Evolutionary conservation across 2,797 vertebrate species (phyloP), one percentile per base, ranked within the genome.

Genomic region (Acrossocheilus fasciatus): DNA sequence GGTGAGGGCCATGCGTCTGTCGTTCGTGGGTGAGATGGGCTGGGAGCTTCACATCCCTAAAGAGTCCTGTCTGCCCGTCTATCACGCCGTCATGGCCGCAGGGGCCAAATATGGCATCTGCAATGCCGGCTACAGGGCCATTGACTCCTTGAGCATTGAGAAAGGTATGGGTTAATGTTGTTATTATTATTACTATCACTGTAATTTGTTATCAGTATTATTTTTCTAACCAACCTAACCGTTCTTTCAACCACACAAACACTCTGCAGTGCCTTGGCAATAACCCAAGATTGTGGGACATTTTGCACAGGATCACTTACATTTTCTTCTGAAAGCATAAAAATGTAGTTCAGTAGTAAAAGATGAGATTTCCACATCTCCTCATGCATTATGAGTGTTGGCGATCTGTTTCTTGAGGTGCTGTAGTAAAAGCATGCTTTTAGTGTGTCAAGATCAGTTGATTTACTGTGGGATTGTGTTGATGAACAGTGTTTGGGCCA

Each of bases 81-180:
- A 99, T 92, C 91, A n/a, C 0, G 96, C 97, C 0, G 95, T 99
- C 94, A 98, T 98, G 98, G 87, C 96, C 0, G 96, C 96, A 0
- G 98, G 98, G 0, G 94, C 95, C 86, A 96, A 94, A 88, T 93
- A 96, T 0, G 94, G 96, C 84, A 96, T 98, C 10, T 68, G 95
- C 92, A 97, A 99, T 6, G 97, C 98, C 0, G 98, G 98, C 73
- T 99, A 99, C 94, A 95, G 98, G 81, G 98, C 98, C 92, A 99
- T 99, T 0, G 98, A 99, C 93, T 99, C 98, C 0, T 96, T 99
- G 93, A 99, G 98, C 94, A 98, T 97, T 0, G 98, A 99, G 93
- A 99, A 99, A 96, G 98, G 98, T 64, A 11, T 30, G 66, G 1
- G 41, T 23, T 74, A 66, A 34, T 68, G n/a, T 77, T 41, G 34